Base-by-base conservation (phyloP, 2,113 vertebrate species). In the Abramis brama region DNA sequence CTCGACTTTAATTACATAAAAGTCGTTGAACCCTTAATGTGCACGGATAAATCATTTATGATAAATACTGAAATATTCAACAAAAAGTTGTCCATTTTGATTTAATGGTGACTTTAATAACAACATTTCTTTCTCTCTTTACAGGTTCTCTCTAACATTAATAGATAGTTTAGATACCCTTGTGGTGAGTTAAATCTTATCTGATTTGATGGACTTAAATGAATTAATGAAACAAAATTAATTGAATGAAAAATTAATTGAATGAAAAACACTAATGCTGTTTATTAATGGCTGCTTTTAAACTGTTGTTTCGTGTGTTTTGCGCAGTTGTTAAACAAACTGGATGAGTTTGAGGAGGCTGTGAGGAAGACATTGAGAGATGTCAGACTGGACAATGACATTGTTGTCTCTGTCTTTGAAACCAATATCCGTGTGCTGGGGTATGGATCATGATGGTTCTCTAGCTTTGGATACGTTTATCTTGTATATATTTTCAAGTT, bases 341-440 rank as follows among this genome's bases (percentile, higher is more conserved):
- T 96, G 21, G 95, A 96, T 79, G 95, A 96, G 82, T 96, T 96
- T 92, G 95, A 96, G 84, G 95, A 95, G 6, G 95, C 92, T 0
- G 95, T 96, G 89, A 92, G 76, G 86, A 95, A 93, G 84, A 76
- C 93, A 0, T 52, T 96, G 78, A 91, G 43, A 23, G 94, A 96
- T 1, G 94, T 96, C 11, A 91, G 91, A 23, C 91, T 96, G 79
- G 95, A 96, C 91, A 95, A 96, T 1, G 95, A 96, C 17, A 93
- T 96, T 39, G 95, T 96, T 70, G 95, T 96, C 84, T 96, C 95
- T 1, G 95, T 96, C 84, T 96, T 96, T 86, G 95, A 96, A 90
- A 96, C 95, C 78, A 96, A 96, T 90, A 96, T 96, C 89, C 93
- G 95, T 82, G 94, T 96, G 70, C 90, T 96, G 85, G 95, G 95